Evolutionary conservation across 2,888 invertebrate species (phyloP), one percentile per base, ranked within the genome.

Genomic region (Amaurobius ferox): DNA sequence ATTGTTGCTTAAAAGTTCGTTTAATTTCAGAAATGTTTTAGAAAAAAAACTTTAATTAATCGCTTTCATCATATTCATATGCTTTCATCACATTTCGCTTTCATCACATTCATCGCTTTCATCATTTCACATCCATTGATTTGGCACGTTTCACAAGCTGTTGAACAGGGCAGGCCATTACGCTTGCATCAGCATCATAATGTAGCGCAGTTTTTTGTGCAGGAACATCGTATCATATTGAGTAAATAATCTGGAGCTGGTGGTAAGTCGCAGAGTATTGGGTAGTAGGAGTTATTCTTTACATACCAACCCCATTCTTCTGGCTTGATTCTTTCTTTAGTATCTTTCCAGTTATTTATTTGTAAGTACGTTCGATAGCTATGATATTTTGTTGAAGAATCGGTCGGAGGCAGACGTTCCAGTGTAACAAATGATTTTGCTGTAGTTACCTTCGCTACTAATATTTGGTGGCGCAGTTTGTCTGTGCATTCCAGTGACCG

Each of bases 181-280:
- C 55, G n/a, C 23, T 55, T 55, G 55, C 55, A 55, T 55, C 55
- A 5, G 23, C 55, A 9, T 16, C 7, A 3, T 9, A 16, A 9
- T 6, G 7, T 9, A 55, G 55, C 55, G n/a, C 23, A 55, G 5
- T 55, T 55, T 55, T 16, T 55, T 6, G 16, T 19, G n/a, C 44
- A 44, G 16, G 44, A 71, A 71, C 71, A 71, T 26, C 48, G 13
- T 13, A 71, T 48, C 19, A 71, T 48, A 19, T 48, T 71, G 16
- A 71, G 28, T 71, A 39, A 39, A 16, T 40, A 19, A n/a, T 71
- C 40, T 71, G 71, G 71, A 71, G 71, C n/a, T 71, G 48, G 48
- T 26, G 48, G 40, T 71, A 40, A 40, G 28, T 44, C 40, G 26
- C 71, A 71, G 44, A 40, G 44, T 26, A 48, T 67, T 9, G 66